Conservation (phyloP, 2,888 invertebrate genomes). For the Pristionchus entomophagus region DNA sequence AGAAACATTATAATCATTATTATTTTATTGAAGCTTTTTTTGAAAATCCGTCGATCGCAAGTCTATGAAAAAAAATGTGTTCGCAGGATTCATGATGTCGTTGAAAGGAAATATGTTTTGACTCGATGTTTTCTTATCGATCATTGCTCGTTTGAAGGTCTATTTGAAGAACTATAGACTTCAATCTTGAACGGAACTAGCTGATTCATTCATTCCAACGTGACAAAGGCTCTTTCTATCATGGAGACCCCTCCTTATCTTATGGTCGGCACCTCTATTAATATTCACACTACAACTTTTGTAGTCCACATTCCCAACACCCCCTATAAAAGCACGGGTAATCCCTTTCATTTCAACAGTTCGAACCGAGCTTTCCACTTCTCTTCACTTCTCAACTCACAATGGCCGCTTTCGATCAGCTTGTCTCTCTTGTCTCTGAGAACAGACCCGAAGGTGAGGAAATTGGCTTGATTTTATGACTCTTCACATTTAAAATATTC, state of each 20-base stretch:
- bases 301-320: conserved; percentile 4
- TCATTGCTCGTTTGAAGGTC: no score
- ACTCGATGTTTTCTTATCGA: no score
- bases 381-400: no score
- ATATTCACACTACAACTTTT: conserved; percentile 20
- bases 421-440: not conserved
- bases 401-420: not conserved
- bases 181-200: not conserved
- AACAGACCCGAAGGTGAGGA: conserved; percentile 25
- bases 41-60: no score
- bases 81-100: no score
- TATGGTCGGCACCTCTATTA: not conserved
- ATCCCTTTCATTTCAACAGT: conserved; percentile 1
- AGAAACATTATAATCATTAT: no score
- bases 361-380: not conserved
- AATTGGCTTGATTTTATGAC: not conserved
- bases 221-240: conserved; percentile 7
- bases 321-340: not conserved
- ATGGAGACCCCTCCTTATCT: conserved; percentile 21
- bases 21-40: no score
- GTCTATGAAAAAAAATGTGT: no score
- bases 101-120: no score
- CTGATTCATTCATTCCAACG: not conserved
- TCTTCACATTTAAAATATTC: not conserved
- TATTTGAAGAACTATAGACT: not conserved